Conservation (phyloP, 2,888 invertebrate species). For the Hyppa rectilinea region DNA sequence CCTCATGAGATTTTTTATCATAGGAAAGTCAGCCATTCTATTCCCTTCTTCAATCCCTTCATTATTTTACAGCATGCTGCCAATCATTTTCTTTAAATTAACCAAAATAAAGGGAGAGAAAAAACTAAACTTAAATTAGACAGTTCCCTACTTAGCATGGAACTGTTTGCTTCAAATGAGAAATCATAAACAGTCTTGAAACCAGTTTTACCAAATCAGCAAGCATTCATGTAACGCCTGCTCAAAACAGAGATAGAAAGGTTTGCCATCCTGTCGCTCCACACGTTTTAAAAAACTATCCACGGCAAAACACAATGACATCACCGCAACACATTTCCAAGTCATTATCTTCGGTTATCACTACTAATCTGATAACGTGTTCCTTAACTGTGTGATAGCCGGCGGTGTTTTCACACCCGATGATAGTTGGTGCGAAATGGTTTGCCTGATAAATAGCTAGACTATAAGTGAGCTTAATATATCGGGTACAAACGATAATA, state of each 20-base stretch:
- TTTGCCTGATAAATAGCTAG: conserved; percentile 42
- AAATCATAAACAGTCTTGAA: too few relatives aligned
- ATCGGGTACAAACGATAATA: conserved; percentile 10
- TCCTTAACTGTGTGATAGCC: conserved; percentile 58
- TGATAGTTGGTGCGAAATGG: conserved; percentile 39
- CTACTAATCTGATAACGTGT: conserved; percentile 60
- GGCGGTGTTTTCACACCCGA: conserved; percentile 54
- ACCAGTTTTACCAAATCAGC: neutral
- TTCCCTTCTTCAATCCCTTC: neutral
- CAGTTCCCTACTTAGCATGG: accelerated
- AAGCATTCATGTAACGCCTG: neutral
- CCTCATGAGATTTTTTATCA: neutral
- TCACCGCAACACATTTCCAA: conserved; percentile 59
- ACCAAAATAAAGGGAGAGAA: neutral
- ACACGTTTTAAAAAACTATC: conserved; percentile 21
- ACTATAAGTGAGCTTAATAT: conserved; percentile 21
- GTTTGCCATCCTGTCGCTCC: neutral
- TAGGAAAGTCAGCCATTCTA: neutral
- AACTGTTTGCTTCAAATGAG: neutral
- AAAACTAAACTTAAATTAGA: neutral
- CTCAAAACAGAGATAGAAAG: neutral
- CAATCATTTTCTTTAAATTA: neutral
- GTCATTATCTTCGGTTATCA: conserved; percentile 59
- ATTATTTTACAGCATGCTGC: neutral
- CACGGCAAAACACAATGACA: conserved; percentile 51